Base-by-base conservation (phyloP, 2,888 invertebrate genomes). In the Acronicta alni region DNA sequence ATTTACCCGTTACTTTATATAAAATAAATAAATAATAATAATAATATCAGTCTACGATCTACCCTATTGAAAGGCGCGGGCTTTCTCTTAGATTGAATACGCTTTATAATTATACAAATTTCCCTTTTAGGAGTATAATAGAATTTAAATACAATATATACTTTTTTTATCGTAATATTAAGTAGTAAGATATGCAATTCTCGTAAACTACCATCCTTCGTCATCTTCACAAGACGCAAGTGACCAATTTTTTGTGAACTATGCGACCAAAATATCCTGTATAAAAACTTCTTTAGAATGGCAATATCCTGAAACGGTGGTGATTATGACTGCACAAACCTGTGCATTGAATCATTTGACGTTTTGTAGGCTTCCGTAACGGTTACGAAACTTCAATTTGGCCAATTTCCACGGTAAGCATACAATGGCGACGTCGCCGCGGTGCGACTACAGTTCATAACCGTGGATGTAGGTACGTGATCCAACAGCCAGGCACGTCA, bases 341-440 rank as follows among this genome's bases (percentile, higher is more conserved):
- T 44, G 45, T 57, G 53, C 59, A 63, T 70, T 67, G 65, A 67
- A 72, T 57, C 57, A 47, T 46, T 60, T 39, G 30, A 66, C 49
- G 55, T 63, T 71, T 67, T 56, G 44, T 73, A 57, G 53, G 64
- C 79, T 83, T 85, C 85, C 84, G 81, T 78, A 81, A 80, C 80
- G 74, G 81, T 88, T 87, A 87, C 82, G 80, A 85, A 83, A 88
- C 77, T 71, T 75, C 68, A 81, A 84, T 83, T 77, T 76, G 73
- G 56, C 52, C 81, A 81, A 86, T 88, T 89, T 89, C 77, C 87
- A 84, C 83, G 82, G 82, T 82, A 57, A 64, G 63, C 67, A 80
- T 53, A 88, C 86, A 85, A 84, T 83, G 69, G 80, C 70, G 75
- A 69, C 66, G 75, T 69, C 79, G 72, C 67, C 35, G 35, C 35